Base-by-base conservation (phyloP, 1,140 invertebrate species). In the Drosophila arawakana region DNA sequence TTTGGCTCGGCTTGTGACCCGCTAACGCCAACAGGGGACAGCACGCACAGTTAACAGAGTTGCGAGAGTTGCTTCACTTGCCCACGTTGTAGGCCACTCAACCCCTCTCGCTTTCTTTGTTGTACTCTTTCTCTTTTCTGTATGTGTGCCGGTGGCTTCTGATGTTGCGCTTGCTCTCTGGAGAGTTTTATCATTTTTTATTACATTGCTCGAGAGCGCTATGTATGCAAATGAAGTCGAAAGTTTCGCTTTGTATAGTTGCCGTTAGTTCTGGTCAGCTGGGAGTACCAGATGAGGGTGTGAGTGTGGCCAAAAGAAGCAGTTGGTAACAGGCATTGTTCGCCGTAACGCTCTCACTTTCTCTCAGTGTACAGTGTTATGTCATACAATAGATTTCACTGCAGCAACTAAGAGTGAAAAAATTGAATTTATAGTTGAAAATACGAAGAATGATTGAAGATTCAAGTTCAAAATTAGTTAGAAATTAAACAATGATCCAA, bases 161-260 rank as follows among this genome's bases (percentile, higher is more conserved):
- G 37, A 41, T 57, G 35, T 2, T 58, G 15, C 59, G 58, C 62
- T 54, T 7, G n/a, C 65, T 85, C 82, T 81, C 81, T 57, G 13
- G 84, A 89, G 84, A 80, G 82, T 89, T 89, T 89, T 89, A 89
- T 89, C 84, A 89, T 89, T 89, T 89, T 88, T 89, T 89, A 89
- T 89, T 89, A 84, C 84, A 76, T 76, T 89, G 88, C 84, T 89
- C 80, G 84, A 89, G 84, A 84, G 84, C 84, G 85, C 84, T 89
- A 89, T 89, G 84, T 89, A 89, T 89, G 84, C 84, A 89, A 89
- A 89, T 89, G 84, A 89, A 89, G 85, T 81, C 75, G 84, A 89
- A 89, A 89, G 84, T 89, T 89, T 89, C 78, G 67, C 84, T 89
- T 89, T 89, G 84, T 89, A 78, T 83, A 86, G 79, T 84, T 81